Evolutionary conservation across 2,888 invertebrate species (phyloP).

Genomic region (Oegoconia quadripuncta): DNA sequence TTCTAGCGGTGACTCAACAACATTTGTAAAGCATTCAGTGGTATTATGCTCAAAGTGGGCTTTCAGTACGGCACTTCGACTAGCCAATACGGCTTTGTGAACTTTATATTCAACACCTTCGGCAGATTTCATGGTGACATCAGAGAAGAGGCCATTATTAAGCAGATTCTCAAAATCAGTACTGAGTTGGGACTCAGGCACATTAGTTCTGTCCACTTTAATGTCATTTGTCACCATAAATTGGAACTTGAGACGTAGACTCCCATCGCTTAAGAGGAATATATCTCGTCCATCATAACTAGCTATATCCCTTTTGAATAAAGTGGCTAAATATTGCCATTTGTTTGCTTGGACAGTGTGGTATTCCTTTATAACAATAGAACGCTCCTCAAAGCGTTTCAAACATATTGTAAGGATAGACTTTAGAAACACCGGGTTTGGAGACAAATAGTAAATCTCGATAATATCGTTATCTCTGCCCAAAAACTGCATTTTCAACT

Average conservation of each 20-base stretch:
- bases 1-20: slow-evolving; percentile 61
- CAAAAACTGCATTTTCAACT: slow-evolving; percentile 65
- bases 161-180: slow-evolving; percentile 63
- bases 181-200: slow-evolving; percentile 57
- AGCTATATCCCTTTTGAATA: slow-evolving; percentile 59
- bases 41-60: slow-evolving; percentile 72
- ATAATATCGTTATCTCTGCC: slow-evolving; percentile 64
- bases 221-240: slow-evolving; percentile 67
- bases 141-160: slow-evolving; percentile 58
- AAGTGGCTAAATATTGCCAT: slow-evolving; percentile 66
- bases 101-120: slow-evolving; percentile 61
- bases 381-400: slow-evolving; percentile 64
- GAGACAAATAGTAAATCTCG: slow-evolving; percentile 63
- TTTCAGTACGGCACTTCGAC: slow-evolving; percentile 62
- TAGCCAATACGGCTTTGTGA: slow-evolving; percentile 65
- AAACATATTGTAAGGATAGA: slow-evolving; percentile 60
- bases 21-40: slow-evolving; percentile 57
- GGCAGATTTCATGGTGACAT: slow-evolving; percentile 61
- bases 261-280: slow-evolving; percentile 59
- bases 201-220: slow-evolving; percentile 47
- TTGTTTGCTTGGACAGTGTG: slow-evolving; percentile 65
- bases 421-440: slow-evolving; percentile 59
- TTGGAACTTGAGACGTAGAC: slow-evolving; percentile 60
- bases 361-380: slow-evolving; percentile 63
- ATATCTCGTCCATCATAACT: slow-evolving; percentile 53